phyloP scores from a whole-genome alignment of 1,140 invertebrate species.

The Aphaenogaster floridana region DNA sequence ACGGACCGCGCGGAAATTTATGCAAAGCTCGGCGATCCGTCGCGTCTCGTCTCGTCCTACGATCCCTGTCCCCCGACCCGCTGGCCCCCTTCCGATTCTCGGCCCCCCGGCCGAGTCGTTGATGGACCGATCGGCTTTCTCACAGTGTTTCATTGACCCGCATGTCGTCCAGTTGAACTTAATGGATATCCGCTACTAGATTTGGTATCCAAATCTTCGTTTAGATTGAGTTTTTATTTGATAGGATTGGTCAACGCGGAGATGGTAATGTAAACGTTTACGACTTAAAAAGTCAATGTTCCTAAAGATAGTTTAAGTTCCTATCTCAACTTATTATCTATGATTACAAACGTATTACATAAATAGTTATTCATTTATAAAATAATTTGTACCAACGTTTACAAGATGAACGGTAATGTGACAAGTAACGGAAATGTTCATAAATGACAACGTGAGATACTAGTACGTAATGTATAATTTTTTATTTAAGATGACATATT shows the following conservation, averaged over 20 bases:
- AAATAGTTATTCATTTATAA: background rate
- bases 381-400: background rate
- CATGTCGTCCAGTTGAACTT: background rate
- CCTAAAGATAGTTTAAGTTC: background rate
- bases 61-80: background rate
- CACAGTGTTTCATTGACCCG: background rate
- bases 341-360: background rate
- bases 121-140: constrained; percentile 12
- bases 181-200: background rate
- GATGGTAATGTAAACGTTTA: background rate
- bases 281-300: background rate
- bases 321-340: background rate
- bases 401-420: too few species aligned
- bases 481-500: background rate
- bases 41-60: constrained; percentile 47
- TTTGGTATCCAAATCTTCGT: background rate
- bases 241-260: background rate
- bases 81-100: background rate
- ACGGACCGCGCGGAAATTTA: constrained; percentile 71
- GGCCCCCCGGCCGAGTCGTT: background rate
- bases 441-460: too few species aligned
- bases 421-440: too few species aligned
- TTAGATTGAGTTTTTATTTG: constrained; percentile 5
- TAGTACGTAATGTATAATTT: too few species aligned
- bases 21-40: constrained; percentile 75